Evolutionary conservation across 2,888 invertebrate species (phyloP), one percentile per base, ranked within the genome.

Genomic region (Caenorhabditis sp.): DNA sequence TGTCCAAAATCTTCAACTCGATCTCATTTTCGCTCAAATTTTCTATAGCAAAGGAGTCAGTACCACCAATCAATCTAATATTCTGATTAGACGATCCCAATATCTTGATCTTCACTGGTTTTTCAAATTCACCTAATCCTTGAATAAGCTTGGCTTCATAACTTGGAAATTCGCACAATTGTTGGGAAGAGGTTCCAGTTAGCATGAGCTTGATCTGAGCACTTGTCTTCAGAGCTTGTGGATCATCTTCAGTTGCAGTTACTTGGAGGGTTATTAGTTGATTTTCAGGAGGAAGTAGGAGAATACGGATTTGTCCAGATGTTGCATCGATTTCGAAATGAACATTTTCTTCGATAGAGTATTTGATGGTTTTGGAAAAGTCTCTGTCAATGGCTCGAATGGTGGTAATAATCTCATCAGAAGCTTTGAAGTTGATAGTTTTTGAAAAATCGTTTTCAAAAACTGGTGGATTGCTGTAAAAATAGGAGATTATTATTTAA

Each of bases 401-500:
- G 53, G 58, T 62, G 0, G 50, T 20, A 27, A 78, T 56, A 1
- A 61, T 49, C 31, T 77, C 73, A 12, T 69, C 74, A 3, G 43
- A 43, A 10, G 43, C 43, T 43, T 43, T 43, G 43, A 43, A 43
- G 43, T 43, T 43, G 43, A 43, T 43, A 2, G 43, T 43, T 43
- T 43, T 43, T 14, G 43, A 43, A 43, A 77, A 67, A 59, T 75
- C 70, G 17, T 71, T 76, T 26, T 67, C 25, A 60, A 79, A 81
- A 8, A 63, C 26, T 0, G 81, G 81, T 5, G 74, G 70, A n/a
- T 74, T 64, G 63, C 81, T 81, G 70, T 54, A 81, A 71, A 60
- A 26, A n/a, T 4, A n/a, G n/a, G n/a, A n/a, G n/a, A n/a, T n/a
- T n/a, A n/a, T n/a, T n/a, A n/a, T n/a, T n/a, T n/a, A n/a, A n/a